A percentile compares a stretch with the other conserved stretches of the same genome.
Conservation (phyloP, 2,888 invertebrate genomes). For the Zonitis immaculata region DNA sequence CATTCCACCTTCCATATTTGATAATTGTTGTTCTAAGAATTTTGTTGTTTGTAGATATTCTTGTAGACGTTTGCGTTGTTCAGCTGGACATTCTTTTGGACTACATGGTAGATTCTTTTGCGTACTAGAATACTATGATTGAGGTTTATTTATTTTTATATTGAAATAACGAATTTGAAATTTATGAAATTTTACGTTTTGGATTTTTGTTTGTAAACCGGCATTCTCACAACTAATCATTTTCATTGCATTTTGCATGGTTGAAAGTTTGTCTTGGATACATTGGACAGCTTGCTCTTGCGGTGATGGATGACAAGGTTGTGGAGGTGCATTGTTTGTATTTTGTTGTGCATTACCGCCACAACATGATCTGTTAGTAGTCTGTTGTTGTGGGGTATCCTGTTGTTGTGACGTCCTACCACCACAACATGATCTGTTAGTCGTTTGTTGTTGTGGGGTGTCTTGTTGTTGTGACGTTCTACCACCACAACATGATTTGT, state of each 20-base stretch:
- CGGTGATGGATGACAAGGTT: no score
- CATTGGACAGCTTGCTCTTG: slow-evolving; percentile 61
- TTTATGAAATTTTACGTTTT: slow-evolving; percentile 36
- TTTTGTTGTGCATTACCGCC: no score
- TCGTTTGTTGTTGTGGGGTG: no score
- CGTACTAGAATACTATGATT: background rate
- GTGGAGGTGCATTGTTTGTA: no score
- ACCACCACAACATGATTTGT: no score
- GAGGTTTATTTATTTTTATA: background rate
- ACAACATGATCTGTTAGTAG: no score
- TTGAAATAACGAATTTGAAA: no score
- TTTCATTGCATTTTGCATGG: slow-evolving; percentile 60
- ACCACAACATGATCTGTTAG: no score
- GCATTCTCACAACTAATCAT: slow-evolving; percentile 59
- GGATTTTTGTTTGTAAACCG: slow-evolving; percentile 54
- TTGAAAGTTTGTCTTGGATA: slow-evolving; percentile 57
- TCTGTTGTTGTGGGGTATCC: no score
- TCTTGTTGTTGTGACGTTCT: no score
- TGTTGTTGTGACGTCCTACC: no score
- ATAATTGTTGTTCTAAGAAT: slow-evolving; percentile 55
- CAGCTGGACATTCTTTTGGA: slow-evolving; percentile 47
- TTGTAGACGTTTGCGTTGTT: slow-evolving; percentile 45
- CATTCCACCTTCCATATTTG: slow-evolving; percentile 58
- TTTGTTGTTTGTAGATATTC: slow-evolving; percentile 49
- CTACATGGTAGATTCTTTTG: slow-evolving; percentile 37